Conservation (phyloP, 1,140 invertebrate species). For the Apis laboriosa region DNA sequence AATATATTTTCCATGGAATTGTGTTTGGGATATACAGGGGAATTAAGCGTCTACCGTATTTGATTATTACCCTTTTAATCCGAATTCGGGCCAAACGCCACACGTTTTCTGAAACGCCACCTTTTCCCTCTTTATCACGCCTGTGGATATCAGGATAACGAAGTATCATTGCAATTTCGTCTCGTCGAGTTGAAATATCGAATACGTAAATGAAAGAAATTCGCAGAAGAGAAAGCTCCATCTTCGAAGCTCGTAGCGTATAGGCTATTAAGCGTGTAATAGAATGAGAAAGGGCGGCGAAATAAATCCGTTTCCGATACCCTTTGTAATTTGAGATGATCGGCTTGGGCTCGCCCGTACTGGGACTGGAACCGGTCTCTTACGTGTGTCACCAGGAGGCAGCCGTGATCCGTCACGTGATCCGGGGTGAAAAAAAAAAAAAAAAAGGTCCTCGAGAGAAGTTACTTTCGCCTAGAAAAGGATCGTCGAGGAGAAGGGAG, state of each 20-base stretch:
- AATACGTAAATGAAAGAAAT: background rate
- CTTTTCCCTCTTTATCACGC: no score
- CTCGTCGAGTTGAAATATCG: no score
- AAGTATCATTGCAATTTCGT: no score
- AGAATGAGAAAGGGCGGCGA: conserved; percentile 62
- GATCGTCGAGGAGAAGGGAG: conserved; percentile 52
- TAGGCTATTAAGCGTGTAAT: conserved; percentile 63
- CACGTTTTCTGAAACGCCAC: background rate
- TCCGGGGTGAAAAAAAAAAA: conserved; percentile 53
- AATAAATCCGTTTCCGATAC: conserved; percentile 76
- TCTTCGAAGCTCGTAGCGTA: conserved; percentile 35
- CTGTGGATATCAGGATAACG: background rate
- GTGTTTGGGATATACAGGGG: conserved; percentile 70
- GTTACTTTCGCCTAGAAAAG: conserved; percentile 42
- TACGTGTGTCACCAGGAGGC: conserved; percentile 62
- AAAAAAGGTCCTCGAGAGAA: conserved; percentile 36
- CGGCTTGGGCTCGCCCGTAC: conserved; percentile 66
- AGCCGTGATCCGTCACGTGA: conserved; percentile 62
- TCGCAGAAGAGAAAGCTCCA: background rate
- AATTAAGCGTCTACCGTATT: conserved; percentile 76
- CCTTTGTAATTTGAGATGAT: conserved; percentile 77
- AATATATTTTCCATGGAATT: conserved; percentile 77
- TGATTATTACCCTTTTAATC: conserved; percentile 81
- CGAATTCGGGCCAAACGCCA: conserved; percentile 49
- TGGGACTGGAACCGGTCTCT: conserved; percentile 52